Conservation (phyloP, 2,797 vertebrate species). For the Taeniopygia guttata region DNA sequence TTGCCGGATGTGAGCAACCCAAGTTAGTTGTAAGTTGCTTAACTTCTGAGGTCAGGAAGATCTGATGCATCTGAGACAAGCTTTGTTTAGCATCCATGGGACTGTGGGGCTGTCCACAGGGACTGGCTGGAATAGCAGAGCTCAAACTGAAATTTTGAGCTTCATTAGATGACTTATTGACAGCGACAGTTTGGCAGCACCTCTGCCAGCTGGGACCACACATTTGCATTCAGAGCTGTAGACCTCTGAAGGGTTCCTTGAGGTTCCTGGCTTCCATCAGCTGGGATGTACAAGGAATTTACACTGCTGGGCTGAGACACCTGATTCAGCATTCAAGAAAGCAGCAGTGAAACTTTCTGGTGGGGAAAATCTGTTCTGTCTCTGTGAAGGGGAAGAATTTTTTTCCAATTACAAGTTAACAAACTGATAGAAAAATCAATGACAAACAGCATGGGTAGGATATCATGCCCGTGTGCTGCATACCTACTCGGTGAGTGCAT, state of each 20-base stretch:
- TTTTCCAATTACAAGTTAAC: neutral
- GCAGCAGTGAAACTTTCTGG: neutral
- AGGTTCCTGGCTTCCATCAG: neutral
- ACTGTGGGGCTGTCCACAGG: neutral
- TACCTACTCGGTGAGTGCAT: neutral
- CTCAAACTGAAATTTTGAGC: neutral
- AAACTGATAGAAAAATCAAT: neutral
- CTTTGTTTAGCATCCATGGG: neutral
- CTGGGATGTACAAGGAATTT: neutral
- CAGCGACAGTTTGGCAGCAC: neutral
- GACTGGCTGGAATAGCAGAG: neutral
- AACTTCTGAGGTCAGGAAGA: neutral
- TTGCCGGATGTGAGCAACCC: slow-evolving; percentile 39
- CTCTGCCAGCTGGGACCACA: neutral
- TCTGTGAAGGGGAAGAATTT: neutral
- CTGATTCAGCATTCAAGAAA: neutral
- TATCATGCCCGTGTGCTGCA: fast-evolving
- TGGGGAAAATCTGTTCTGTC: neutral
- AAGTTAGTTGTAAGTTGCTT: slow-evolving; percentile 34
- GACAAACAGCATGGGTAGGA: neutral
- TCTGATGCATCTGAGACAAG: fast-evolving
- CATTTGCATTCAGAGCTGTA: neutral
- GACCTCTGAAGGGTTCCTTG: neutral
- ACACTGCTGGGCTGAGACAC: neutral
- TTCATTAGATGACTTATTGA: neutral